phyloP scores from a whole-genome alignment of 92 coral and sea anemone genomes.

The Zoanthus sociatus region DNA sequence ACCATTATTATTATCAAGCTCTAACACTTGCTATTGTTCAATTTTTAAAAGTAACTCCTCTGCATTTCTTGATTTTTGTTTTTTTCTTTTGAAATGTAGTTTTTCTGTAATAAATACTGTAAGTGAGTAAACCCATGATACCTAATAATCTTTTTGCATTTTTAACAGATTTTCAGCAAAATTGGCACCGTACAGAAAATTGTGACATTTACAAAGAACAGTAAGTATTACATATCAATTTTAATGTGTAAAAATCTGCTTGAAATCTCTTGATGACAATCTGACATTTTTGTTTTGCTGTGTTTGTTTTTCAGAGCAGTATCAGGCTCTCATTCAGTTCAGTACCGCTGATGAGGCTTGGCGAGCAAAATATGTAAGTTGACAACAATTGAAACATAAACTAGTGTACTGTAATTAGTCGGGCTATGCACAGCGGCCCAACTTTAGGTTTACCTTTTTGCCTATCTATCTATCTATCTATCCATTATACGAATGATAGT shows the following conservation, averaged over 20 bases:
- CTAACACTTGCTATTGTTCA: too few relatives aligned
- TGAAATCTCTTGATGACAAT: too few relatives aligned
- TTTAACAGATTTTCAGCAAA: slow-evolving; percentile 85
- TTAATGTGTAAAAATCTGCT: not conserved
- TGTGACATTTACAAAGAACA: slow-evolving; percentile 89
- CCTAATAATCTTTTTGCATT: not conserved
- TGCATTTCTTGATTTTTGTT: too few relatives aligned
- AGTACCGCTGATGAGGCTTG: slow-evolving; percentile 81
- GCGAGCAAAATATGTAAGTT: slow-evolving; percentile 88
- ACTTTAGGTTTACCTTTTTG: too few relatives aligned
- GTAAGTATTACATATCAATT: slow-evolving; percentile 62
- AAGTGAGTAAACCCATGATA: too few relatives aligned
- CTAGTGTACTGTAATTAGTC: not conserved
- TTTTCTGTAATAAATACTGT: too few relatives aligned
- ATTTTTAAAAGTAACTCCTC: too few relatives aligned
- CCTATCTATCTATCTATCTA: too few relatives aligned
- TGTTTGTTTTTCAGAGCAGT: slow-evolving; percentile 73
- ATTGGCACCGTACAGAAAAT: slow-evolving; percentile 89
- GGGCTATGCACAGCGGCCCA: not conserved
- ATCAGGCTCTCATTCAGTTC: slow-evolving; percentile 90
- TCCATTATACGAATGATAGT: too few relatives aligned
- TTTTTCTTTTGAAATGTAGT: too few relatives aligned
- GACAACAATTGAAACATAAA: not conserved
- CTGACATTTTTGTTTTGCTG: not conserved
- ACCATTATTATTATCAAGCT: too few relatives aligned